These are phyloP conservation scores for Pterostichus madidus DNA, from an alignment of 2,888 invertebrate genomes.

Conservation along the genomic window DNA sequence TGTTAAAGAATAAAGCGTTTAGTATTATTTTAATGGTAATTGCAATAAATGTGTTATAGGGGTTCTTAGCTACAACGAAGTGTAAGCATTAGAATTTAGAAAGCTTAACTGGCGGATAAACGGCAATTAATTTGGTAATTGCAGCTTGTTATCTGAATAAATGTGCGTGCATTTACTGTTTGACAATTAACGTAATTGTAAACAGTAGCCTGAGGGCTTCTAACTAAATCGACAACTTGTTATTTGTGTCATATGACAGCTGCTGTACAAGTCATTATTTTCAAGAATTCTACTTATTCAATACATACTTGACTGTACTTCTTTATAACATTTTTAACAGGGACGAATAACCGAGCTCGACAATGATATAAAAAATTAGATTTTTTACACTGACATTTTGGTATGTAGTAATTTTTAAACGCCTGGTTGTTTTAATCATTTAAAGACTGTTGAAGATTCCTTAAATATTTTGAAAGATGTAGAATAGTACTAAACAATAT, in stretches of 20 bases:
- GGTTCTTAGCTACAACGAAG: neutral
- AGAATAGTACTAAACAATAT: too few species aligned
- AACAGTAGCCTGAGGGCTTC: conserved; percentile 38
- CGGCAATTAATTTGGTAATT: conserved; percentile 55
- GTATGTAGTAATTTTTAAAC: too few species aligned
- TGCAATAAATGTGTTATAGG: neutral
- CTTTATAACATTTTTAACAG: conserved; percentile 6
- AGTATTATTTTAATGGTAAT: neutral
- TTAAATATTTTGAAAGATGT: too few species aligned
- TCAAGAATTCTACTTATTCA: conserved; percentile 16
- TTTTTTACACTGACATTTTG: too few species aligned
- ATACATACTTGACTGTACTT: conserved; percentile 11
- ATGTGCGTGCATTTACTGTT: conserved; percentile 47
- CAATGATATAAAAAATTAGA: too few species aligned
- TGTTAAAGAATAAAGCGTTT: neutral
- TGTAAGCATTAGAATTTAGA: conserved; percentile 41
- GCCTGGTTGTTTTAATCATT: too few species aligned
- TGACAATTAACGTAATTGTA: conserved; percentile 54
- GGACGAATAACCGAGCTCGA: neutral
- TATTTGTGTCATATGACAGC: conserved; percentile 51
- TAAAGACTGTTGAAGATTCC: too few species aligned
- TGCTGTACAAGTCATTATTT: conserved; percentile 41
- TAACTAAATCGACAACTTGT: conserved; percentile 33
- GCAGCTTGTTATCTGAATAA: conserved; percentile 47
- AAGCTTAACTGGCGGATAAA: conserved; percentile 23